Evolutionary conservation across 2,888 invertebrate genomes (phyloP), one percentile per base, ranked within the genome.

Genomic region (Lacanobia wlatinum): DNA sequence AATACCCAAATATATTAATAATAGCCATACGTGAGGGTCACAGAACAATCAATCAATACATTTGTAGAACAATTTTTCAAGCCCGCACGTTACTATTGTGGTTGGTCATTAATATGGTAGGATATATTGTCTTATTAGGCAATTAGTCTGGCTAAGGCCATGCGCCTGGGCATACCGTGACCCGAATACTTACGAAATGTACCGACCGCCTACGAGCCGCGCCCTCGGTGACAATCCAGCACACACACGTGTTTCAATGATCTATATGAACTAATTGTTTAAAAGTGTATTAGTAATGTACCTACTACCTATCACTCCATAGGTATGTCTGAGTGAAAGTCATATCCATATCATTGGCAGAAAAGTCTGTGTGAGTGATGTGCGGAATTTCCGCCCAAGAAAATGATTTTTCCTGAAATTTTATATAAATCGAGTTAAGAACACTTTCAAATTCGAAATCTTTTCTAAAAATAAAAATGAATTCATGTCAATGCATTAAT

Each of bases 81-180:
- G 69, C 62, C 60, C 61, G 59, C 62, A 72, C 73, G 61, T 73
- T 70, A 52, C 38, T 69, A 55, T 80, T 73, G 66, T 66, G 61
- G 10, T 63, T 14, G n/a, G n/a, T 86, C 73, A 86, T 84, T 86
- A 85, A 83, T 79, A 70, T 67, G 64, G 59, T 69, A 73, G 69
- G n/a, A 34, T 66, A 75, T 82, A 80, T 88, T 82, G 76, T 67
- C 82, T 83, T 87, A 87, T 89, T 87, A 84, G 84, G 86, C 87
- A 87, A 88, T 87, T 88, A 86, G 85, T 84, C 86, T 76, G 62
- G 34, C 58, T 76, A 68, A 77, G 85, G 82, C 72, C 76, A 65
- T 69, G 56, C 63, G 72, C 64, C 70, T 70, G 66, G 63, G 76
- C 64, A 73, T 68, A 59, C 66, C 78, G 81, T 84, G 85, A 86